Evolutionary conservation across 2,888 invertebrate species (phyloP).

Genomic region (Clistopyga incitator): DNA sequence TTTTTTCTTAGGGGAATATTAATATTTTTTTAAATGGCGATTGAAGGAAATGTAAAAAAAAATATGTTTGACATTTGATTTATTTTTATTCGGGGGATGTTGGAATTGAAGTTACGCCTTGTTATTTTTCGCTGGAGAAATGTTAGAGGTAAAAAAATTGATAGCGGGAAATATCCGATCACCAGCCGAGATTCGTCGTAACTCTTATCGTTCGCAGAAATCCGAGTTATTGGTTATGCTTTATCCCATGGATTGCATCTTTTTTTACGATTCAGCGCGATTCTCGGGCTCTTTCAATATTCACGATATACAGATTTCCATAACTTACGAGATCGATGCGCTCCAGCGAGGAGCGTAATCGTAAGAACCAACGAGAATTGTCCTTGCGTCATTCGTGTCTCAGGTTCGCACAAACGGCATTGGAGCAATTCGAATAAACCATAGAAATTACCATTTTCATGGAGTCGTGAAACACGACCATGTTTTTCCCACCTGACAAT

Average conservation of each 20-base stretch:
- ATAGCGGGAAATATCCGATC: conserved; percentile 43
- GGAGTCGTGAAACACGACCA: background rate
- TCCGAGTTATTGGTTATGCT: conserved; percentile 46
- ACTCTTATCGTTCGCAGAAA: conserved; percentile 52
- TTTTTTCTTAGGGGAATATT: too few relatives aligned
- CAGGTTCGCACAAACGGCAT: background rate
- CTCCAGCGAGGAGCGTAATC: conserved; percentile 20
- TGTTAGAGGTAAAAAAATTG: conserved; percentile 40
- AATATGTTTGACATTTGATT: too few relatives aligned
- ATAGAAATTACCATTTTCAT: background rate
- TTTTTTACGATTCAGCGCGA: conserved; percentile 48
- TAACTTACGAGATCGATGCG: conserved; percentile 20
- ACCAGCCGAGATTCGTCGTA: conserved; percentile 41
- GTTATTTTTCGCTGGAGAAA: conserved; percentile 25
- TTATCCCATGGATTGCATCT: conserved; percentile 49
- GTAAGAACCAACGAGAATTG: conserved; percentile 23
- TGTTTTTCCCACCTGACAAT: too few relatives aligned
- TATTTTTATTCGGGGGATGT: conserved; percentile 25
- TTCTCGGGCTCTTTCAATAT: conserved; percentile 23
- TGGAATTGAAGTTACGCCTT: conserved; percentile 1
- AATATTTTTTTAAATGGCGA: conserved; percentile 8
- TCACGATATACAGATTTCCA: conserved; percentile 12
- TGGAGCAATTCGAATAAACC: background rate
- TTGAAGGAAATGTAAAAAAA: background rate
- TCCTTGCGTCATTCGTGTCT: background rate